These are phyloP conservation scores for Aphelinus atriplicis DNA, from an alignment of 1,140 invertebrate genomes.

Conservation along the genomic window DNA sequence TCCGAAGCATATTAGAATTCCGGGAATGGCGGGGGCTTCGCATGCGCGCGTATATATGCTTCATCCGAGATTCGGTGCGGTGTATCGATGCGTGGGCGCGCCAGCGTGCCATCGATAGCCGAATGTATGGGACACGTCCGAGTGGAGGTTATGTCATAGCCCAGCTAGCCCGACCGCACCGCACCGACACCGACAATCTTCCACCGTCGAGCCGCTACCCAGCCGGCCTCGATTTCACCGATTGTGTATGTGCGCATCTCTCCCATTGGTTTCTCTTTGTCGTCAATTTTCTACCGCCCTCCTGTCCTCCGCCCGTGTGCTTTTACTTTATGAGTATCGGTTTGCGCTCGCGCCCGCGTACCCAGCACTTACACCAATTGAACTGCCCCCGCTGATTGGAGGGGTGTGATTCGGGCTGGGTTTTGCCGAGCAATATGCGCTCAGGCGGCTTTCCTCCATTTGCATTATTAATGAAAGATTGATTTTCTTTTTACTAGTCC, in stretches of 20 bases:
- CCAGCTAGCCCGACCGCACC: constrained; percentile 19
- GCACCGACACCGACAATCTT: constrained; percentile 28
- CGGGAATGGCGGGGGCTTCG: constrained; percentile 46
- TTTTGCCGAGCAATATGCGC: too few relatives aligned
- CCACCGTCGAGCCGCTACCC: background rate
- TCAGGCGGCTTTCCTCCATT: too few relatives aligned
- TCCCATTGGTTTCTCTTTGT: background rate
- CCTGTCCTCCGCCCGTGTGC: too few relatives aligned
- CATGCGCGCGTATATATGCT: constrained; percentile 36
- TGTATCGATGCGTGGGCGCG: constrained; percentile 41
- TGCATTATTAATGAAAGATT: too few relatives aligned
- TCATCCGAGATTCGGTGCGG: constrained; percentile 45
- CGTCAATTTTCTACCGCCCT: too few relatives aligned
- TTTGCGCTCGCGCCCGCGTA: too few relatives aligned
- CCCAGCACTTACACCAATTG: too few relatives aligned
- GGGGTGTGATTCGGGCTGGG: too few relatives aligned
- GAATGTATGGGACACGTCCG: constrained; percentile 52
- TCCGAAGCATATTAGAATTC: constrained; percentile 58
- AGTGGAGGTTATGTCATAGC: constrained; percentile 45
- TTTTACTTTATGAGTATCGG: too few relatives aligned
- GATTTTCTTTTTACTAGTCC: too few relatives aligned
- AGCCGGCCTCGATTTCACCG: constrained; percentile 12
- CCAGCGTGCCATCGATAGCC: constrained; percentile 52
- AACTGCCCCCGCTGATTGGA: too few relatives aligned
- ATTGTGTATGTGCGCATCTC: constrained; percentile 1